Evolutionary conservation across 2,888 invertebrate genomes (phyloP).

Genomic region (Nudaria mundana): DNA sequence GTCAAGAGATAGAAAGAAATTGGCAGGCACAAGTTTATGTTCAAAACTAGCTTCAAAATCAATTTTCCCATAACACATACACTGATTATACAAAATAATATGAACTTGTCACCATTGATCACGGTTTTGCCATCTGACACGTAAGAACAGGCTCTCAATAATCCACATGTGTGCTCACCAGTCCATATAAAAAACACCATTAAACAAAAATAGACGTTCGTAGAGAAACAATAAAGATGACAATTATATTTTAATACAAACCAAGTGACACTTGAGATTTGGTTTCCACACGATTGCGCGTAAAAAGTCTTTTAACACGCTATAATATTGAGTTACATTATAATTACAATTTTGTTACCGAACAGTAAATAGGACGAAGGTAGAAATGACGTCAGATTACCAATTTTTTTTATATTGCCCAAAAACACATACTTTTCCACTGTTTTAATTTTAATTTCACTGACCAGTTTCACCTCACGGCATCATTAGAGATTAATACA

Average conservation of each 20-base stretch:
- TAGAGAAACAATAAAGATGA: slow-evolving; percentile 29
- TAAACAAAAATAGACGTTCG: slow-evolving; percentile 31
- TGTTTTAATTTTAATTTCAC: too few species aligned
- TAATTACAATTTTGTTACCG: slow-evolving; percentile 35
- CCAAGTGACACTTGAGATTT: slow-evolving; percentile 69
- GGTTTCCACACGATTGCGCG: slow-evolving; percentile 70
- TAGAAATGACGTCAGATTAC: too few species aligned
- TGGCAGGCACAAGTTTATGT: neutral
- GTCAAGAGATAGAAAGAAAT: too few species aligned
- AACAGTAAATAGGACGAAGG: too few species aligned
- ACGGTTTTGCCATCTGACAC: slow-evolving; percentile 52
- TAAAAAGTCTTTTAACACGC: slow-evolving; percentile 69
- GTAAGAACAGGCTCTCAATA: slow-evolving; percentile 42
- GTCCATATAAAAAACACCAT: slow-evolving; percentile 21
- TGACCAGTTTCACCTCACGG: too few species aligned
- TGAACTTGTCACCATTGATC: slow-evolving; percentile 47
- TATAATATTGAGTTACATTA: slow-evolving; percentile 59
- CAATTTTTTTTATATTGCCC: too few species aligned
- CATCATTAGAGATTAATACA: too few species aligned
- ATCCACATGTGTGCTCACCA: slow-evolving; percentile 48
- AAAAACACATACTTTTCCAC: too few species aligned
- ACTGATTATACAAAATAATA: slow-evolving; percentile 31
- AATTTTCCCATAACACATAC: slow-evolving; percentile 23
- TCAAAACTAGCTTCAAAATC: neutral
- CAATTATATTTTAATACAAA: slow-evolving; percentile 26